Conservation (phyloP, 2,888 invertebrate species). For the Ferrisia virgata region DNA sequence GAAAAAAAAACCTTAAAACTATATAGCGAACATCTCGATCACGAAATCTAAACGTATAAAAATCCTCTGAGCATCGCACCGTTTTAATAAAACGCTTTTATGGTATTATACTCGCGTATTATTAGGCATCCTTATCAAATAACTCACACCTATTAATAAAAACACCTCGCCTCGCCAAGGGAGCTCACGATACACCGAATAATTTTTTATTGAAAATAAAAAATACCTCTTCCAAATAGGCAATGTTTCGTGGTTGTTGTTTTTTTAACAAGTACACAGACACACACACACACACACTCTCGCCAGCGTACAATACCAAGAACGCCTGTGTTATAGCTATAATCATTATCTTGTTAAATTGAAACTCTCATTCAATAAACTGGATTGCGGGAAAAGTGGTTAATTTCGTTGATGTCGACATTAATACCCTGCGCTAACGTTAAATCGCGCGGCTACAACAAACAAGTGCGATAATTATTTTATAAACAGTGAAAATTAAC, state of each 20-base stretch:
- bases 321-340: neutral
- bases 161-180: slow-evolving; percentile 4
- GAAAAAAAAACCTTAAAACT: neutral
- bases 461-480: slow-evolving; percentile 35
- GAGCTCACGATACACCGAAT: neutral
- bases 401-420: slow-evolving; percentile 3
- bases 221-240: no score
- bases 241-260: no score
- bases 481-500: slow-evolving; percentile 36
- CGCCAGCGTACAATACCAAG: neutral
- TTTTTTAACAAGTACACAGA: no score
- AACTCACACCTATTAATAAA: neutral
- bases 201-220: neutral
- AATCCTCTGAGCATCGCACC: neutral
- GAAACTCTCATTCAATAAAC: slow-evolving; percentile 26
- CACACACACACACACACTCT: neutral
- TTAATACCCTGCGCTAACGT: neutral
- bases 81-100: neutral
- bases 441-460: slow-evolving; percentile 13
- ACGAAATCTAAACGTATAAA: neutral
- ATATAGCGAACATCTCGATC: neutral
- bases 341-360: slow-evolving; percentile 1
- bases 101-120: no score
- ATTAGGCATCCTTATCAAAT: neutral
- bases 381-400: slow-evolving; percentile 12